These are phyloP conservation scores for Uropsilus gracilis DNA, from an alignment of 2,113 vertebrate species.

Conservation along the genomic window DNA sequence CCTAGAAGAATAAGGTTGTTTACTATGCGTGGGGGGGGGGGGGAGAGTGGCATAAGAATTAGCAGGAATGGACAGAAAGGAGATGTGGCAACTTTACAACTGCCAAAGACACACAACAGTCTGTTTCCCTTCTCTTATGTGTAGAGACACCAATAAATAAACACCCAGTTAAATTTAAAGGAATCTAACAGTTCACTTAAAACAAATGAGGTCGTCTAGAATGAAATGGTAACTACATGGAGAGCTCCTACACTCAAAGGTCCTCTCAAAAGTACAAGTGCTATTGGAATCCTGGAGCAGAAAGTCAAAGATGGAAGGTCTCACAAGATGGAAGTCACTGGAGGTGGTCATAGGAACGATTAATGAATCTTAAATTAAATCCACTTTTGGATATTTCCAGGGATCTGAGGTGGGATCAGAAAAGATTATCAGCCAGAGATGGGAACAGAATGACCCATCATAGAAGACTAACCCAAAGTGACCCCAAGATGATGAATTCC, in stretches of 20 bases:
- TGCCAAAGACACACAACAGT: not conserved
- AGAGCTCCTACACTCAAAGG: not conserved
- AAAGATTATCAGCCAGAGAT: too few species aligned
- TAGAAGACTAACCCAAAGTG: too few species aligned
- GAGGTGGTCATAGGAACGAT: too few species aligned
- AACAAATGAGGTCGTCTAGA: not conserved
- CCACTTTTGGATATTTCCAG: too few species aligned
- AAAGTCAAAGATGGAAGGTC: too few species aligned
- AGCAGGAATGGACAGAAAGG: not conserved
- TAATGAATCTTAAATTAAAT: too few species aligned
- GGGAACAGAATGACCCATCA: too few species aligned
- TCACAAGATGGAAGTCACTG: too few species aligned
- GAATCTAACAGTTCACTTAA: not conserved
- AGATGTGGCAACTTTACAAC: not conserved
- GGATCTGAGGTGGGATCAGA: too few species aligned
- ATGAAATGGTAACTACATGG: not conserved
- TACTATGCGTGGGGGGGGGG: not conserved
- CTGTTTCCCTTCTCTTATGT: not conserved
- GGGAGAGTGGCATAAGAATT: not conserved
- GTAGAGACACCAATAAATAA: not conserved
- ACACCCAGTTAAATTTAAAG: not conserved
- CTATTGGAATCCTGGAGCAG: too few species aligned
- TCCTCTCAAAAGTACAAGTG: not conserved
- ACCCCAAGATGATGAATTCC: too few species aligned
- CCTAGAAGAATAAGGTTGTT: not conserved